Evolutionary conservation across 2,888 invertebrate genomes (phyloP), one percentile per base, ranked within the genome.

Genomic region (Temnothorax rugatulus): DNA sequence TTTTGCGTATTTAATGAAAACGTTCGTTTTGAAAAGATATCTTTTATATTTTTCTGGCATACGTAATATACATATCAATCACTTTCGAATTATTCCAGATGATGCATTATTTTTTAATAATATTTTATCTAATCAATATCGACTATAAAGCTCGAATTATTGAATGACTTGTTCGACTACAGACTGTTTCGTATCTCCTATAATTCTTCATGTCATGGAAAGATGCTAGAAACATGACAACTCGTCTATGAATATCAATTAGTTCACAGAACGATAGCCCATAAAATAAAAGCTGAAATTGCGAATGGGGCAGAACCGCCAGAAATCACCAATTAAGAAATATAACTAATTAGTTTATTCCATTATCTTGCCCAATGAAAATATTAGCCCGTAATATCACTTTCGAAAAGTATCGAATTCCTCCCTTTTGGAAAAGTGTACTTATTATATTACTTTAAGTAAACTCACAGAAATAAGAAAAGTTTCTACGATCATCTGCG

Each of bases 341-440:
- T n/a, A 25, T n/a, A 50, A 5, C 18, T 68, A 69, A 34, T 34
- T 66, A 47, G 9, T 66, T 66, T 21, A 66, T 66, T 66, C 4
- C 15, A 66, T 66, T 69, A n/a, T 52, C 34, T 52, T n/a, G 2
- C 2, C 7, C 2, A 29, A 29, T 68, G 13, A 69, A 7, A 44
- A 34, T 34, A 34, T 52, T 34, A 52, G 5, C 29, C 2, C 7
- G 69, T 52, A 7, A 69, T 13, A 25, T n/a, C 0, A 68, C 25
- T 41, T 25, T 66, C 5, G 25, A 44, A 21, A 47, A n/a, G 7
- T 41, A 41, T 63, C 11, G 1, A 41, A 41, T 41, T 41, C 41
- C 11, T 21, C 2, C 1, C 21, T 41, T 64, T 64, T 21, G 2
- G 4, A 11, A 64, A 41, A 64, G n/a, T 64, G 64, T 38, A 21